A percentile compares a stretch with the other conserved stretches of the same genome.
phyloP scores from a whole-genome alignment of 1,140 invertebrate species.

The Papilio polytes region DNA sequence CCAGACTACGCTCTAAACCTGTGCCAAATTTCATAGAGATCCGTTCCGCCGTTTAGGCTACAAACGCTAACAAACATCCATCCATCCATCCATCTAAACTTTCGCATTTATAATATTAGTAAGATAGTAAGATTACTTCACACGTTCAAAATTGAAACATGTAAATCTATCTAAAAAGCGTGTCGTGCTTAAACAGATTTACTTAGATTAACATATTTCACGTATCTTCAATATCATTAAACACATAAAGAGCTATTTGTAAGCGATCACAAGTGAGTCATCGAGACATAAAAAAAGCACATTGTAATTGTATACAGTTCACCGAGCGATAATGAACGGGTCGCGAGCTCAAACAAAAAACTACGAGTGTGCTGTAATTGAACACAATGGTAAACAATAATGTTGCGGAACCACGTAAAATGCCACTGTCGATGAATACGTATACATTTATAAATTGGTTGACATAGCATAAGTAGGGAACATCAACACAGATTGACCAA shows the following conservation, averaged over 20 bases:
- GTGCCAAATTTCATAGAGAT: no score
- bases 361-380: conserved; percentile 24
- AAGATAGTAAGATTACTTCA: no score
- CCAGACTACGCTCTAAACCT: no score
- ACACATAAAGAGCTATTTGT: conserved; percentile 10
- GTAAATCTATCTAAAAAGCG: background rate
- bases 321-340: conserved; percentile 13
- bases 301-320: conserved; percentile 22
- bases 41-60: no score
- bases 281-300: conserved; percentile 26
- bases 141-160: background rate
- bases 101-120: no score
- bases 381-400: conserved; percentile 25
- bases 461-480: background rate
- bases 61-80: no score
- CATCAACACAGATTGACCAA: background rate
- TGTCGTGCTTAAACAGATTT: background rate
- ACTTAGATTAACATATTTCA: background rate
- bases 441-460: background rate
- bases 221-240: conserved; percentile 20
- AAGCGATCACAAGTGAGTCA: conserved; percentile 19
- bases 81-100: no score
- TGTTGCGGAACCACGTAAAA: background rate
- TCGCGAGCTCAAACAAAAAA: conserved; percentile 22
- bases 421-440: background rate